Percentiles rank a stretch among this genome's conserved stretches.
These are phyloP conservation scores for Otus sunia DNA, from an alignment of 2,113 vertebrate species.

Conservation along the genomic window DNA sequence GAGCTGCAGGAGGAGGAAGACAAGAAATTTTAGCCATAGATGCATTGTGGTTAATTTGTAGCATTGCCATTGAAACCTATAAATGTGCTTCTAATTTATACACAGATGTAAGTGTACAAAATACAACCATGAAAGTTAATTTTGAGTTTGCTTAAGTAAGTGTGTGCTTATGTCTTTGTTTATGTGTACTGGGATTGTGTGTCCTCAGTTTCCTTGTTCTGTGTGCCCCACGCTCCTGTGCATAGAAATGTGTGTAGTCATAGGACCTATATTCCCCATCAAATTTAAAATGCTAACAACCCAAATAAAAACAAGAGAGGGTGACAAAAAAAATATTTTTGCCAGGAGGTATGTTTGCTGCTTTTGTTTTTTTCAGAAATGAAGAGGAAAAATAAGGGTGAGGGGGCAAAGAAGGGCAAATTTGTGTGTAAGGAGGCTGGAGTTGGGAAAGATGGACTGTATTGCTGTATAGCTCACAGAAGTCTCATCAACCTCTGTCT, in stretches of 20 bases:
- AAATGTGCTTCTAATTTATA: neutral
- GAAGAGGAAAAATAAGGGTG: neutral
- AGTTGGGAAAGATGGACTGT: neutral
- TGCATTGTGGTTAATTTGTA: neutral
- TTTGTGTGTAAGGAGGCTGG: neutral
- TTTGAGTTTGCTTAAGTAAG: neutral
- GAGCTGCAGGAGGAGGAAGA: neutral
- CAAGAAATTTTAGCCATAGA: neutral
- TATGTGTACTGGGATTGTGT: neutral
- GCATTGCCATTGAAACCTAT: neutral
- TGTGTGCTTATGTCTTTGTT: neutral
- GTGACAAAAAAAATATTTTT: neutral
- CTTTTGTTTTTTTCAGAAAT: constrained; percentile 16
- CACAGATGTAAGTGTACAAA: neutral
- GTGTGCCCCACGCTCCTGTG: neutral
- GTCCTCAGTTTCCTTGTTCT: neutral
- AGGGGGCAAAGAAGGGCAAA: neutral
- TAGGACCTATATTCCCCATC: neutral
- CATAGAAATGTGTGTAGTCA: neutral
- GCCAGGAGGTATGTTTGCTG: neutral
- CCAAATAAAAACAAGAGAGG: neutral
- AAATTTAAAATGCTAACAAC: neutral
- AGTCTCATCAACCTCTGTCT: neutral
- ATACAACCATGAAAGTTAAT: neutral
- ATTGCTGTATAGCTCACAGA: neutral